phyloP scores from a whole-genome alignment of 2,113 vertebrate genomes.

The Copsychus sechellarum region DNA sequence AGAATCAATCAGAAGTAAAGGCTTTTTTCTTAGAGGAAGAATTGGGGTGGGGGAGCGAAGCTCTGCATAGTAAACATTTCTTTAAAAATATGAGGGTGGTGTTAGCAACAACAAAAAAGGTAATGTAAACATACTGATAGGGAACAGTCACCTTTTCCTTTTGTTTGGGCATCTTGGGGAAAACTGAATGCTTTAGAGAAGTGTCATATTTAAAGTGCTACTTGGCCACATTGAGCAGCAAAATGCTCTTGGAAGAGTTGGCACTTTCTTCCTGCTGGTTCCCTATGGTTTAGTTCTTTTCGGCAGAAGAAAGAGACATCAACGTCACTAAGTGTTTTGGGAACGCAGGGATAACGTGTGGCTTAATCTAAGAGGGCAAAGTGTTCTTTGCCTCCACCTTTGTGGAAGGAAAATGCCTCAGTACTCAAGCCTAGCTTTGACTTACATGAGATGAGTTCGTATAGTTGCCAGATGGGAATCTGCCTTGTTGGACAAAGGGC shows the following conservation, averaged over 20 bases:
- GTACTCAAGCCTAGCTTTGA: background rate
- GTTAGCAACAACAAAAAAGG: background rate
- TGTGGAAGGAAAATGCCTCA: background rate
- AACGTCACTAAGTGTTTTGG: background rate
- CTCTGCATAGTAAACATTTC: background rate
- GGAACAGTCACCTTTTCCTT: background rate
- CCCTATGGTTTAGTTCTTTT: background rate
- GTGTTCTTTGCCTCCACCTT: background rate
- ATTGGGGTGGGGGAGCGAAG: background rate
- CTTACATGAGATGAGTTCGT: background rate
- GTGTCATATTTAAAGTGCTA: background rate
- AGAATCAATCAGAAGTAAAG: conserved; percentile 24
- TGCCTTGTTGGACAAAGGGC: background rate
- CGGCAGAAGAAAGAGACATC: background rate
- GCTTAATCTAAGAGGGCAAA: background rate
- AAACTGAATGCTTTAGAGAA: background rate
- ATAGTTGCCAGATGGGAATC: background rate
- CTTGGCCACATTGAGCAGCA: background rate
- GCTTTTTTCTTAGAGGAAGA: conserved; percentile 50
- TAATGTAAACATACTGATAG: background rate
- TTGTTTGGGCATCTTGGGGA: fast-evolving
- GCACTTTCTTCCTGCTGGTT: background rate
- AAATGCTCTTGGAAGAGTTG: background rate
- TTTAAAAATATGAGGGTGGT: background rate
- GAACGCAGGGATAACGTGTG: background rate